Percentiles rank a stretch among this genome's conserved stretches.
phyloP scores from a whole-genome alignment of 2,888 invertebrate species.

The Pomacea canaliculata region DNA sequence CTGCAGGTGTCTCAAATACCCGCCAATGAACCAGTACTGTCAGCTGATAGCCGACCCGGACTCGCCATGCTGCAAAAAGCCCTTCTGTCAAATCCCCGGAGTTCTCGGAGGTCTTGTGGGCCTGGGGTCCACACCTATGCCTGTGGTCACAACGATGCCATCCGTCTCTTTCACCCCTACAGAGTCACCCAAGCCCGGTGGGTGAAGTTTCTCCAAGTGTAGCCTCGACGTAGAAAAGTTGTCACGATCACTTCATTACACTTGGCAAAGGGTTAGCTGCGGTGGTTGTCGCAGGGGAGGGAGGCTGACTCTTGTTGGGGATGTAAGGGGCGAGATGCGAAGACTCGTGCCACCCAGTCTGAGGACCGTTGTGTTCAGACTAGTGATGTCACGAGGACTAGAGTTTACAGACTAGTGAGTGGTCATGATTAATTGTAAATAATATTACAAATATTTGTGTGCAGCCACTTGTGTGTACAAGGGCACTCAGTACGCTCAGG shows the following conservation, averaged over 20 bases:
- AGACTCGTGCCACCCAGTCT: no score
- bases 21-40: constrained; percentile 41
- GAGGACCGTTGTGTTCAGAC: no score
- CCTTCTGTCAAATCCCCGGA: constrained; percentile 45
- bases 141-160: constrained; percentile 9
- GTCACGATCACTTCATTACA: no score
- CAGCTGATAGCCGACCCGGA: constrained; percentile 44
- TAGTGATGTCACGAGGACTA: no score
- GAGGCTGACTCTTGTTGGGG: no score
- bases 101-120: constrained; percentile 40
- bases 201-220: neutral
- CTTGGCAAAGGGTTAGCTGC: no score
- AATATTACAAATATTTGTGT: no score
- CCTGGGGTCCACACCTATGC: constrained; percentile 27
- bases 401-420: no score
- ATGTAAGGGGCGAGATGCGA: no score
- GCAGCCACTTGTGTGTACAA: constrained; percentile 48
- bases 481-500: constrained; percentile 43
- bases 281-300: no score
- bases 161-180: constrained; percentile 4
- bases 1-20: constrained; percentile 46
- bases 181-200: constrained; percentile 3
- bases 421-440: no score
- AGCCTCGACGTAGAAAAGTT: no score
- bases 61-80: constrained; percentile 51